Evolutionary conservation across 1,140 invertebrate genomes (phyloP).

Genomic region (Drosophila leontia): DNA sequence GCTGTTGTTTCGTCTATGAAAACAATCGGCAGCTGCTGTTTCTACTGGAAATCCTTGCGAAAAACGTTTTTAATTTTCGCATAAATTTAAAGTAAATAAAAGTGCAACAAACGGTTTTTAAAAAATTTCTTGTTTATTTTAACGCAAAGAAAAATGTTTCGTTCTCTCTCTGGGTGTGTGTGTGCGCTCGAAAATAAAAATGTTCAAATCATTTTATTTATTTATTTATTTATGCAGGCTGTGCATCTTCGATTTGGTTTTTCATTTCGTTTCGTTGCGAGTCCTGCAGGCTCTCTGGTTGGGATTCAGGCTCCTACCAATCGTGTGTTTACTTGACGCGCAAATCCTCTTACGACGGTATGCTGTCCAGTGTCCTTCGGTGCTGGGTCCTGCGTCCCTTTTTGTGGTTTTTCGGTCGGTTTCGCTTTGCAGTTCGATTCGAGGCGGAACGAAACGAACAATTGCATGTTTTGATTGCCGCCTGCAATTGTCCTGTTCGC

Average conservation of each 20-base stretch:
- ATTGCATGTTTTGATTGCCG: constrained; percentile 83
- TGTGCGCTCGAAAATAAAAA: constrained; percentile 66
- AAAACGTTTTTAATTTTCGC: constrained; percentile 80
- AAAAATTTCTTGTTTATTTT: constrained; percentile 75
- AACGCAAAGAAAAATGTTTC: constrained; percentile 75
- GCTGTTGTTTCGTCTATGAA: constrained; percentile 59
- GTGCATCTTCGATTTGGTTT: constrained; percentile 77
- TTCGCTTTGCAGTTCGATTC: constrained; percentile 61
- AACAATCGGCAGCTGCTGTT: constrained; percentile 54
- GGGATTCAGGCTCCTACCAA: constrained; percentile 32
- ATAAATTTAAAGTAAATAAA: constrained; percentile 83
- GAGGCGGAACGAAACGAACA: constrained; percentile 70
- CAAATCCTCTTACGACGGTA: constrained; percentile 76
- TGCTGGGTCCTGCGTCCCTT: constrained; percentile 19
- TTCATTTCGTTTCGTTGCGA: constrained; percentile 25
- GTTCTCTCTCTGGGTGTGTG: constrained; percentile 23
- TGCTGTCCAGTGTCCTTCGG: constrained; percentile 24
- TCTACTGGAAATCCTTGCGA: constrained; percentile 70
- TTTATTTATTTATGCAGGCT: constrained; percentile 83
- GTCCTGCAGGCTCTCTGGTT: constrained; percentile 33
- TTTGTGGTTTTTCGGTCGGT: constrained; percentile 37
- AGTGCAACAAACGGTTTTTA: constrained; percentile 52
- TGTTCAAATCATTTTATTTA: constrained; percentile 83
- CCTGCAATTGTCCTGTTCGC: constrained; percentile 77
- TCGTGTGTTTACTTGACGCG: constrained; percentile 80